Evolutionary conservation across 1,140 invertebrate species (phyloP), one percentile per base, ranked within the genome.

Genomic region (Arion vulgaris): DNA sequence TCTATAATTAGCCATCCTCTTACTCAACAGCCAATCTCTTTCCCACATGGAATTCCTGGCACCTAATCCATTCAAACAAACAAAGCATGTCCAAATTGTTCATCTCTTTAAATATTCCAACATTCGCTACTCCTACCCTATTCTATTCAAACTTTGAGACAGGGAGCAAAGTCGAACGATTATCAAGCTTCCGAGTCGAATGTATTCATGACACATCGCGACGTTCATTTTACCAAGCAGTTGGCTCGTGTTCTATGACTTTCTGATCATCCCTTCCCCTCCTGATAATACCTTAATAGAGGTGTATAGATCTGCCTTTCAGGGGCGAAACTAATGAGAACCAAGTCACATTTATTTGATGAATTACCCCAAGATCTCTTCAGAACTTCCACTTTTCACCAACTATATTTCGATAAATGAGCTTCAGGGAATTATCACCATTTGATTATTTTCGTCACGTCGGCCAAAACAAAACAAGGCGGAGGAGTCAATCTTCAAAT

Each of bases 21-120:
- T 75, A 75, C n/a, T 75, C 73, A 75, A 75, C 73, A 75, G 41
- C 73, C n/a, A 75, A 75, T 75, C 73, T 45, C 39, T 1, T 51
- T 74, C 38, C 72, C 72, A 74, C 36, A 45, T 74, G 5, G 1
- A 2, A 74, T 45, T 28, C 9, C 39, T 41, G 26, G 39, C 36
- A 41, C 72, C 34, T 39, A 41, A 41, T 66, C 62, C 32, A 32
- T 66, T 32, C 28, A 66, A 5, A 17, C 62, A 66, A 5, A 66
- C 62, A 66, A 66, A 32, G 28, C 2, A n/a, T 66, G 62, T 66
- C 62, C 7, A 66, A 66, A 66, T 32, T n/a, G 62, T 7, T 66
- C 62, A 66, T 66, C 62, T 28, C 53, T 57, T 57, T 57, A 57
- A 57, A 57, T 57, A 57, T 57, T 57, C 53, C 26, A 57, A 57